Percentiles rank a stretch among this genome's conserved stretches.
phyloP scores from a whole-genome alignment of 2,113 vertebrate genomes.

The Phoenicopterus ruber region DNA sequence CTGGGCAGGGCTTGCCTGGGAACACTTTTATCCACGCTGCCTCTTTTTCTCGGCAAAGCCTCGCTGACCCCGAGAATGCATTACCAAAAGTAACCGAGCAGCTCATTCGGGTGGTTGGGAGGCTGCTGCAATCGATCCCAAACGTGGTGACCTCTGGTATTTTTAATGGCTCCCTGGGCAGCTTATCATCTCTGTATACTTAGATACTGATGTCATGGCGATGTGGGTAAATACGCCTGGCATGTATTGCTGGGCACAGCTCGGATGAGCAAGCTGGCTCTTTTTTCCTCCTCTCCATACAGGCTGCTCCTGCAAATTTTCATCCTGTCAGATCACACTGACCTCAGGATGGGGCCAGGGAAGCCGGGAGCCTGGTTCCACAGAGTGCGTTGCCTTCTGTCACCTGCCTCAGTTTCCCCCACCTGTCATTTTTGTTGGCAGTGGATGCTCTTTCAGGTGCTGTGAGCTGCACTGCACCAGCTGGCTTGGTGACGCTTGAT shows the following conservation, averaged over 20 bases:
- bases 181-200: neutral
- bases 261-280: neutral
- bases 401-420: neutral
- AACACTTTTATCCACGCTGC: neutral
- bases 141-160: neutral
- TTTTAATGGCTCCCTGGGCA: neutral
- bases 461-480: neutral
- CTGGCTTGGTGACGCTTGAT: neutral
- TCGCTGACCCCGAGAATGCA: fast-evolving
- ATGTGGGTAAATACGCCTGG: fast-evolving
- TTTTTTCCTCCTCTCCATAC: neutral
- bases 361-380: fast-evolving
- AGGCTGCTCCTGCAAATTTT: neutral
- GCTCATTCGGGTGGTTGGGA: neutral
- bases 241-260: neutral
- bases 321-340: neutral
- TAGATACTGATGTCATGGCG: neutral
- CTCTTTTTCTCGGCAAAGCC: neutral
- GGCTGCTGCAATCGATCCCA: neutral
- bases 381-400: fast-evolving
- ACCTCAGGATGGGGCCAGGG: neutral
- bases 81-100: neutral
- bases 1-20: neutral
- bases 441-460: neutral
- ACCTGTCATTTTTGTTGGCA: neutral